Percentiles rank a stretch among this genome's conserved stretches.
Evolutionary conservation across 2,888 invertebrate genomes (phyloP).

Genomic region (Cryptosula pallasiana): DNA sequence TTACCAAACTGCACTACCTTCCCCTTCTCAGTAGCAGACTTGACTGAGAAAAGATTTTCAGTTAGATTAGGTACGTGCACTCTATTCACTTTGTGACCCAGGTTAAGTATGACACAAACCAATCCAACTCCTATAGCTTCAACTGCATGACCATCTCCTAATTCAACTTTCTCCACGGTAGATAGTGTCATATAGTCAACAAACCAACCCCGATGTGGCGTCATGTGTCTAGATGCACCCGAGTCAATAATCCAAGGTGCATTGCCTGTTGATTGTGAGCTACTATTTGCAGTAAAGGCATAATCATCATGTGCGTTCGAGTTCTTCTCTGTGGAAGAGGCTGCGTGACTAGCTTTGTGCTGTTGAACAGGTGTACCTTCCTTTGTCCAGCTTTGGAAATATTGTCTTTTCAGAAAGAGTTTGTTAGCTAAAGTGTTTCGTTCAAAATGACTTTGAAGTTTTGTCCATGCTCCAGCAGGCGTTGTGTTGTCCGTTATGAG

Average conservation of each 20-base stretch:
- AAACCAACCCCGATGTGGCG: background rate
- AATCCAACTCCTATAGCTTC: background rate
- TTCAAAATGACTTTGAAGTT: too few relatives aligned
- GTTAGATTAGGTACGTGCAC: background rate
- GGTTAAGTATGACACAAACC: background rate
- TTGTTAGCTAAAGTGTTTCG: too few relatives aligned
- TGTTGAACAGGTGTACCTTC: too few relatives aligned
- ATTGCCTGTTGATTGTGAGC: background rate
- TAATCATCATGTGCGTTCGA: background rate
- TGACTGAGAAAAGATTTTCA: constrained; percentile 4
- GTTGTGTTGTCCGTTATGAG: too few relatives aligned
- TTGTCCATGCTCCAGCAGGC: too few relatives aligned
- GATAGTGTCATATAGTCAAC: background rate
- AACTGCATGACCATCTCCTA: background rate
- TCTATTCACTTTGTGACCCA: background rate
- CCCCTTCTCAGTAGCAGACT: background rate
- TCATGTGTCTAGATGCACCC: constrained; percentile 25
- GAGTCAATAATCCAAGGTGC: constrained; percentile 23
- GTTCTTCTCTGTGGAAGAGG: too few relatives aligned
- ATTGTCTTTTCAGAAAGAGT: too few relatives aligned
- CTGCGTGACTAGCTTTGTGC: too few relatives aligned
- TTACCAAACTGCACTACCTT: background rate
- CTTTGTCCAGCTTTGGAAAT: too few relatives aligned
- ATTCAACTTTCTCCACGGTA: background rate
- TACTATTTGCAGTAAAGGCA: background rate